These are phyloP conservation scores for Acleris holmiana DNA, from an alignment of 2,888 invertebrate species.

Conservation along the genomic window DNA sequence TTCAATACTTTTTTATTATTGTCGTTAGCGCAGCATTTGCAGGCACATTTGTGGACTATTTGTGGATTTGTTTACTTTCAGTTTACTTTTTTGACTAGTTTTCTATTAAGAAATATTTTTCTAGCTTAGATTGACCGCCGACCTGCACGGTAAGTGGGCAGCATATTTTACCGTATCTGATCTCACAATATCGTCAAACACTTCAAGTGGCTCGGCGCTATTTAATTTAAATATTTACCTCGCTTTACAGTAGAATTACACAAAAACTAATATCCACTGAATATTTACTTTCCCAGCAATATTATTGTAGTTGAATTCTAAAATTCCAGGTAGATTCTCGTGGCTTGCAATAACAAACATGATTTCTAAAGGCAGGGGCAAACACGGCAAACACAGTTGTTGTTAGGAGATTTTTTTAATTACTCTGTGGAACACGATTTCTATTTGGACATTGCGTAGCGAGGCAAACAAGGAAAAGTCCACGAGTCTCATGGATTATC, in stretches of 20 bases:
- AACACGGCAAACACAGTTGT: conserved; percentile 65
- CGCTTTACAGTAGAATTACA: conserved; percentile 54
- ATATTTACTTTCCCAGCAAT: conserved; percentile 72
- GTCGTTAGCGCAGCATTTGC: no score
- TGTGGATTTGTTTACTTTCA: no score
- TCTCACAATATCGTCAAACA: conserved; percentile 36
- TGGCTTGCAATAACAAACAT: conserved; percentile 67
- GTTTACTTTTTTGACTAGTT: no score
- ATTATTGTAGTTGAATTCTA: conserved; percentile 71
- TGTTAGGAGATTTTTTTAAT: conserved; percentile 61
- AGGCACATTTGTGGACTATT: no score
- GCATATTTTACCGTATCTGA: conserved; percentile 23
- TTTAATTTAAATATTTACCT: conserved; percentile 53
- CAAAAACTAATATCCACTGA: conserved; percentile 48
- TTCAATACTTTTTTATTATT: no score
- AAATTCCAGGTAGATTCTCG: conserved; percentile 68
- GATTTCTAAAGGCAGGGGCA: conserved; percentile 61
- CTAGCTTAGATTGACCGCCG: no score
- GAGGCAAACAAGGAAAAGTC: conserved; percentile 51
- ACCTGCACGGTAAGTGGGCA: neutral
- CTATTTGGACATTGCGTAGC: conserved; percentile 66
- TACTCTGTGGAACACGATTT: conserved; percentile 63
- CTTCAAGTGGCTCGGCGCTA: conserved; percentile 38
- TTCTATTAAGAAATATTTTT: no score
- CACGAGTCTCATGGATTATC: conserved; percentile 57